Evolutionary conservation across 2,888 invertebrate species (phyloP).

Genomic region (Kryphioiulus occultus): DNA sequence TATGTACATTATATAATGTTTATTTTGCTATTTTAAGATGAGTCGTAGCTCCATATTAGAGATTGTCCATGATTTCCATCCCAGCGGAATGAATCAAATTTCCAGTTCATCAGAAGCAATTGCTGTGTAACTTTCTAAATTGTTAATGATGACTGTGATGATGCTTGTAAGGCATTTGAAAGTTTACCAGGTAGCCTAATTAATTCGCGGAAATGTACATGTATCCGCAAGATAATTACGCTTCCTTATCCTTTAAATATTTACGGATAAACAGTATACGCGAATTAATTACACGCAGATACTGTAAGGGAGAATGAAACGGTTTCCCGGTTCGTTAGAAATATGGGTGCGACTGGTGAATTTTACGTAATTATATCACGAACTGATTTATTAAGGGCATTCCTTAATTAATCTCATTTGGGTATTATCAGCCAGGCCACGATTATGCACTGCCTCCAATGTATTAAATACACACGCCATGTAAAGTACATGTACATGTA

Average conservation of each 20-base stretch:
- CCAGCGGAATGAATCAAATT: no score
- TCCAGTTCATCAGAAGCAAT: no score
- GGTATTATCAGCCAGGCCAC: not conserved
- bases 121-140: no score
- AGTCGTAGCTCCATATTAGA: no score
- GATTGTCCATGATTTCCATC: no score
- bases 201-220: not conserved
- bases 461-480: not conserved
- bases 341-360: not conserved
- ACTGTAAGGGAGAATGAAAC: not conserved
- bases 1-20: no score
- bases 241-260: not conserved
- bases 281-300: not conserved
- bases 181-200: not conserved
- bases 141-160: no score
- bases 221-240: not conserved
- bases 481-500: no score
- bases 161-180: no score
- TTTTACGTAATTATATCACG: not conserved
- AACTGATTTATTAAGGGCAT: not conserved
- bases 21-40: no score
- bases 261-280: not conserved
- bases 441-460: not conserved
- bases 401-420: not conserved
- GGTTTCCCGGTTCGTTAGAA: not conserved